Evolutionary conservation across 92 coral and sea anemone genomes (phyloP).

Genomic region (Porites cylindrica): DNA sequence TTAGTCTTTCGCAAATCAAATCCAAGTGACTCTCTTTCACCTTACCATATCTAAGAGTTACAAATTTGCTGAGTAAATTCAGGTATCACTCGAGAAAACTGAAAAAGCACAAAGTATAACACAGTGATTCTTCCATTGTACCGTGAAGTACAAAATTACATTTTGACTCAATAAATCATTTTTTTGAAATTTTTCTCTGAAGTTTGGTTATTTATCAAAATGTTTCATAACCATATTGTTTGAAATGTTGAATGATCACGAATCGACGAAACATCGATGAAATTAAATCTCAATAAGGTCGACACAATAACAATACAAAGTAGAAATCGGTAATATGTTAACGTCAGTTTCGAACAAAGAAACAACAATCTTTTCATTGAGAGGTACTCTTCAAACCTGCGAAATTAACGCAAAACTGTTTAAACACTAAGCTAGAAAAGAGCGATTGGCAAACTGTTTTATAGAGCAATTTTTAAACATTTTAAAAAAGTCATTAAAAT

Average conservation of each 20-base stretch:
- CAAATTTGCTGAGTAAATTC: neutral
- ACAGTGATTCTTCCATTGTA: neutral
- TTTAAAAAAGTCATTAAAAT: neutral
- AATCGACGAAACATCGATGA: neutral
- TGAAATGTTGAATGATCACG: neutral
- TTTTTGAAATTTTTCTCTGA: no score
- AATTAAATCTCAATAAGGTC: conserved; percentile 19
- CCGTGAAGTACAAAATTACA: neutral
- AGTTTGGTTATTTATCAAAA: neutral
- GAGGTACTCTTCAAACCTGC: neutral
- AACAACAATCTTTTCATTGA: neutral
- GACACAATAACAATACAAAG: conserved; percentile 38
- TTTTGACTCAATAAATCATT: neutral
- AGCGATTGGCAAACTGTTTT: neutral
- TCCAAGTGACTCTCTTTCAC: neutral
- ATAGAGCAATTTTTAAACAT: neutral
- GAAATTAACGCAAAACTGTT: neutral
- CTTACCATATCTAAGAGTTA: neutral
- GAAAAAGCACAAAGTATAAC: neutral
- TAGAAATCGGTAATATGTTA: conserved; percentile 23
- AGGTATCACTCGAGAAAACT: neutral
- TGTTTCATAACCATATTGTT: neutral
- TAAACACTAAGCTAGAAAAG: neutral
- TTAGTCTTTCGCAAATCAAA: no score
- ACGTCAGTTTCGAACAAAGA: conserved; percentile 36